Percentiles rank a stretch among this genome's conserved stretches.
phyloP scores from a whole-genome alignment of 2,113 vertebrate species.

The Psephotus haematonotus region DNA sequence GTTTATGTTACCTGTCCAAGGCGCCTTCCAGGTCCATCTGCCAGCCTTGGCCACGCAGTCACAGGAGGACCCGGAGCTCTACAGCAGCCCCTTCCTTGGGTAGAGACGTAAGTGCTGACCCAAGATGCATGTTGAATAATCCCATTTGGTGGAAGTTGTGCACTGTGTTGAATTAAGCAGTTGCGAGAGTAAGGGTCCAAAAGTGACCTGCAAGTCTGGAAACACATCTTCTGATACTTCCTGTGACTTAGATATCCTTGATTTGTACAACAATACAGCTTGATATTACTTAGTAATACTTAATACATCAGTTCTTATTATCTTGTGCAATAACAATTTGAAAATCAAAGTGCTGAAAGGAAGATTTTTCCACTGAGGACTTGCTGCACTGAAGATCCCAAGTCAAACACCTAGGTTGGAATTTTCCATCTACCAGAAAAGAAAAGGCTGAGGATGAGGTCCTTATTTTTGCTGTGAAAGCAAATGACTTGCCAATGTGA shows the following conservation, averaged over 20 bases:
- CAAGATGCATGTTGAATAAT: accelerated
- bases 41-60: background rate
- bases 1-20: background rate
- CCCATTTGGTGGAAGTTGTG: background rate
- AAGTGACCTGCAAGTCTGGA: background rate
- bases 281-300: background rate
- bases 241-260: background rate
- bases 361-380: background rate
- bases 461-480: slow-evolving; percentile 60
- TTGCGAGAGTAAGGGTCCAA: background rate
- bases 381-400: background rate
- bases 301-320: background rate
- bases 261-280: background rate
- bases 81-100: background rate
- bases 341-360: background rate
- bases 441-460: slow-evolving; percentile 68
- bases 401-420: slow-evolving; percentile 44
- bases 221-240: background rate
- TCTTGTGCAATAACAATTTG: background rate
- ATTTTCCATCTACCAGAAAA: slow-evolving; percentile 75
- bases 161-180: background rate
- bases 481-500: slow-evolving; percentile 57
- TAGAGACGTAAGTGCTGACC: background rate
- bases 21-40: accelerated
- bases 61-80: background rate